These are phyloP conservation scores for Amphipoea lucens DNA, from an alignment of 2,888 invertebrate species.

Conservation along the genomic window DNA sequence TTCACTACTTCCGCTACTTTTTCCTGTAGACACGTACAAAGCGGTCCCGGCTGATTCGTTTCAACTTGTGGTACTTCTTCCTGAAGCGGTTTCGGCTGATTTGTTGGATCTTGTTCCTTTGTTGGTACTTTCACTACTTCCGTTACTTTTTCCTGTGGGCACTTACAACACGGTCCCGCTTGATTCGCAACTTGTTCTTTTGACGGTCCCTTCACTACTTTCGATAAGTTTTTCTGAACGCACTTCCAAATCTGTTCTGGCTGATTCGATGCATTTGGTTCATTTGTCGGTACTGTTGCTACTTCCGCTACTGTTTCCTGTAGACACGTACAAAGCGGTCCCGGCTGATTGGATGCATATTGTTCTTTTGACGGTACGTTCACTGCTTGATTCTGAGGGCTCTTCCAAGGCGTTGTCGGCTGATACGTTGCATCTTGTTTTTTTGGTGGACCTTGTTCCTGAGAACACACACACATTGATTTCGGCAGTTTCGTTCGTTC, in stretches of 20 bases:
- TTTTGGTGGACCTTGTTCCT: neutral
- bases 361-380: neutral
- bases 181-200: neutral
- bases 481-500: neutral
- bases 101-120: neutral
- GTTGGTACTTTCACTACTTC: neutral
- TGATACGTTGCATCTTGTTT: neutral
- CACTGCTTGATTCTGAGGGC: neutral
- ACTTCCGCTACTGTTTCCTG: neutral
- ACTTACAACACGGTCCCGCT: neutral
- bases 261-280: neutral
- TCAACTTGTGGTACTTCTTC: too few species aligned
- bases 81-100: neutral
- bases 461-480: neutral
- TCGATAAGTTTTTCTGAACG: neutral
- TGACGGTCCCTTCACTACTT: neutral
- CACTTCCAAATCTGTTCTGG: too few species aligned
- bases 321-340: neutral
- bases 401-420: neutral
- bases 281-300: neutral
- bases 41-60: neutral
- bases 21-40: too few species aligned
- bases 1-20: neutral
- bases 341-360: too few species aligned
- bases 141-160: neutral